Evolutionary conservation across 2,888 invertebrate genomes (phyloP), one percentile per base, ranked within the genome.

Genomic region (Rhingia campestris): DNA sequence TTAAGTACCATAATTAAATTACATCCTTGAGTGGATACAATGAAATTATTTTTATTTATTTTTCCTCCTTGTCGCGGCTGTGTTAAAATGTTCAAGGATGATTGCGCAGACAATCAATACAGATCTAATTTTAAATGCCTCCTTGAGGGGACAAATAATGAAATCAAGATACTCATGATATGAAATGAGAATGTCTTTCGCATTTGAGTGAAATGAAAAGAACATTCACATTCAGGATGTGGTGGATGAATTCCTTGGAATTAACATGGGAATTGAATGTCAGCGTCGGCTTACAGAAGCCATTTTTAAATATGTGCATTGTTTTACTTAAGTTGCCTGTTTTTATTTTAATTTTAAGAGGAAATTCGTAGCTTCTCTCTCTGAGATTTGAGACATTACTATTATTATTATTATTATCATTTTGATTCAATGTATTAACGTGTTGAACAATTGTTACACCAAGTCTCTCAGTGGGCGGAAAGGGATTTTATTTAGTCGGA

Each of bases 1-100:
- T 74, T 74, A 74, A 64, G 37, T 30, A 35, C 33, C 30, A 49
- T 61, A 73, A 73, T 73, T 61, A 63, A 73, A 73, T 61, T 49
- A 74, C 41, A 58, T 35, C 58, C 74, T 58, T 58, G 66, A 66
- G 39, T 74, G 64, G 9, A 12, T 74, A 12, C 51, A 37, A 47
- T 49, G 51, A 51, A 70, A 59, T 58, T 41, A 39, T 41, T 70
- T 58, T 39, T 56, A 30, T 47, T 37, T 54, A 10, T 37, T 30
- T 47, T 7, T 22, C 9, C 30, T 49, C 9, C 12, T 35, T 4
- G 39, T 22, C 22, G 22, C 22, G 22, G 22, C 22, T 22, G 22
- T 22, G 1, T 4, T 32, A 49, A 33, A 35, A 30, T 70, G 37
- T 59, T 59, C 70, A 73, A 63, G 53, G 54, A 73, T 64, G 63